Evolutionary conservation across 2,888 invertebrate genomes (phyloP).

Genomic region (Drosophila ustulata): DNA sequence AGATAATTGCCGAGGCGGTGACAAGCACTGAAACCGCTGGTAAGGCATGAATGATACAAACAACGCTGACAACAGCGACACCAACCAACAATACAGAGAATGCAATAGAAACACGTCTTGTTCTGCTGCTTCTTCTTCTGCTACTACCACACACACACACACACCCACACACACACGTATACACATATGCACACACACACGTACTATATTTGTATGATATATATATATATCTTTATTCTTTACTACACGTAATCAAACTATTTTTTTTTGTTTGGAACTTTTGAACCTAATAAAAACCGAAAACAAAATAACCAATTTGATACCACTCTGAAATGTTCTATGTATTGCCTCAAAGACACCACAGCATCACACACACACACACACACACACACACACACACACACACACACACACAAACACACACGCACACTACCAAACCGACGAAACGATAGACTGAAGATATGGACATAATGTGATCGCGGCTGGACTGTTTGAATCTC

Average conservation of each 20-base stretch:
- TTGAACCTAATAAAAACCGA: slow-evolving; percentile 59
- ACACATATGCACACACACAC: not conserved
- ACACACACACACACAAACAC: slow-evolving; percentile 15
- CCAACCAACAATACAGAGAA: slow-evolving; percentile 13
- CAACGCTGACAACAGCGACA: slow-evolving; percentile 21
- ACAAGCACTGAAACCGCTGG: slow-evolving; percentile 64
- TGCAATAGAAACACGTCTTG: slow-evolving; percentile 23
- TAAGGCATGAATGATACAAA: slow-evolving; percentile 55
- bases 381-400: slow-evolving; percentile 26
- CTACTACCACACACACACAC: slow-evolving; percentile 28
- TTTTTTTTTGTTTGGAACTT: slow-evolving; percentile 44
- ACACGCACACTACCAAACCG: slow-evolving; percentile 18
- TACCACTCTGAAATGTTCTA: slow-evolving; percentile 54
- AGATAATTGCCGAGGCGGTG: slow-evolving; percentile 54
- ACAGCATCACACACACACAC: slow-evolving; percentile 23
- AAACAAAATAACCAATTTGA: slow-evolving; percentile 33
- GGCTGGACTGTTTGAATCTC: not conserved
- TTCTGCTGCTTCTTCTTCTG: slow-evolving; percentile 11
- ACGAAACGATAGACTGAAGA: not conserved
- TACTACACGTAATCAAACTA: slow-evolving; percentile 47
- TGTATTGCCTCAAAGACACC: slow-evolving; percentile 43
- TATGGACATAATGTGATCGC: not conserved
- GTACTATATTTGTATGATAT: slow-evolving; percentile 13
- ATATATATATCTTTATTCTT: slow-evolving; percentile 25
- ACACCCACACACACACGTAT: not conserved